phyloP scores from a whole-genome alignment of 2,888 invertebrate species.

The Glyphotaelius pellucidus region DNA sequence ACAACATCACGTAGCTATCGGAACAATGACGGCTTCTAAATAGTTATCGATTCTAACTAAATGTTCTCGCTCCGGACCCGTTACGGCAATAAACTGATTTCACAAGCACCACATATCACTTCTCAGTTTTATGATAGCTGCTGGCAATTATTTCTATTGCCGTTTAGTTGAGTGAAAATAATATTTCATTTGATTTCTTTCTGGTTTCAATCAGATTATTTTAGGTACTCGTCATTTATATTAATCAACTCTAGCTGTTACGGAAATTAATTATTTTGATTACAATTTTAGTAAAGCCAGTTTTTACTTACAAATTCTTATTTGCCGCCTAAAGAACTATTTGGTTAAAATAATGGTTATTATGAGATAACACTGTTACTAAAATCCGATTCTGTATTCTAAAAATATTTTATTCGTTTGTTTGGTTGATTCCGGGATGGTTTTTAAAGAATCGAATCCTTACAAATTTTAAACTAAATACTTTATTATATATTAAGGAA shows the following conservation, averaged over 20 bases:
- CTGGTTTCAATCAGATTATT: not conserved
- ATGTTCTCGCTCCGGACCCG: slow-evolving; percentile 21
- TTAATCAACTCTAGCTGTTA: not conserved
- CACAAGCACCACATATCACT: not conserved
- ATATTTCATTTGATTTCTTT: slow-evolving; percentile 13
- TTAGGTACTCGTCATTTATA: not conserved
- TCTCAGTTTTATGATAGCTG: slow-evolving; percentile 12
- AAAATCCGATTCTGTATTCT: not conserved
- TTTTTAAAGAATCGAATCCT: not conserved
- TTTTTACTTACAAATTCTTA: not conserved
- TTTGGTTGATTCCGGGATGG: not conserved
- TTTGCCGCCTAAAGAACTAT: not conserved
- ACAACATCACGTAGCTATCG: slow-evolving; percentile 34
- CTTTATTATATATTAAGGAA: no score
- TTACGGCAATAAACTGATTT: slow-evolving; percentile 12
- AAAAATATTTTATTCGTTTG: not conserved
- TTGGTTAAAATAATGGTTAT: not conserved
- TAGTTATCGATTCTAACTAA: slow-evolving; percentile 3
- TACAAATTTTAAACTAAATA: no score
- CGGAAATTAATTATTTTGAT: not conserved
- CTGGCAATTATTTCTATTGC: not conserved
- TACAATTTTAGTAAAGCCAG: not conserved
- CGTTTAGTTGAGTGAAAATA: not conserved
- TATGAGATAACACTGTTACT: not conserved
- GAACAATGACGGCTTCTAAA: slow-evolving; percentile 32